Conservation (phyloP, 2,888 invertebrate genomes). For the Tolmerus cingulatus region DNA sequence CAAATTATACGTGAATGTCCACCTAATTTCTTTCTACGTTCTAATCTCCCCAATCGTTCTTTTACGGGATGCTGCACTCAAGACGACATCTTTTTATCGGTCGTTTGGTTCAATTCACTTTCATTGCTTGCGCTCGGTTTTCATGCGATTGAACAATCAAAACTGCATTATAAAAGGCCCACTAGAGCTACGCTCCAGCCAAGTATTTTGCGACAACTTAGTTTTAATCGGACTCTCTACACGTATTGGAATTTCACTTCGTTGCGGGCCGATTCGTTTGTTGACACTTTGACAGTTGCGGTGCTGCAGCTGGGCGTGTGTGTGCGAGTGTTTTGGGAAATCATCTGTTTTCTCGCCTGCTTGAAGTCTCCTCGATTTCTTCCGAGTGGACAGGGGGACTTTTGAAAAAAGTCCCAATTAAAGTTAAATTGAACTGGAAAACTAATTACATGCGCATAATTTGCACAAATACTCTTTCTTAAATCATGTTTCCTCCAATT, state of each 20-base stretch:
- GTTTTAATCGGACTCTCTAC: neutral
- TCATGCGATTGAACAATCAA: neutral
- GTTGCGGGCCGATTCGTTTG: neutral
- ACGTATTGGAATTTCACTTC: neutral
- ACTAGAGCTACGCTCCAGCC: neutral
- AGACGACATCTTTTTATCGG: neutral
- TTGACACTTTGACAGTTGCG: conserved; percentile 35
- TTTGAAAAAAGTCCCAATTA: neutral
- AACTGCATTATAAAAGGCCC: neutral
- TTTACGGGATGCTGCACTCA: neutral
- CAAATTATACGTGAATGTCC: neutral
- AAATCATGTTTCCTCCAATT: no score
- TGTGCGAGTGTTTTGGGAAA: neutral
- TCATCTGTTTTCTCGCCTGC: neutral
- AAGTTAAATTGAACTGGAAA: neutral
- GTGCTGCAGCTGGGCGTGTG: neutral
- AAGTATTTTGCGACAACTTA: neutral
- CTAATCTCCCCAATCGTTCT: neutral
- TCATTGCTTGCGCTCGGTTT: neutral
- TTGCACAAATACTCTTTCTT: neutral
- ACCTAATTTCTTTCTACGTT: neutral
- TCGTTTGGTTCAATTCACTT: conserved; percentile 51
- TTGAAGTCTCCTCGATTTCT: neutral
- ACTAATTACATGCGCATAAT: neutral
- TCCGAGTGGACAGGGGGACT: neutral